Base-by-base conservation (phyloP, 2,888 invertebrate species). In the Sisyra terminalis region DNA sequence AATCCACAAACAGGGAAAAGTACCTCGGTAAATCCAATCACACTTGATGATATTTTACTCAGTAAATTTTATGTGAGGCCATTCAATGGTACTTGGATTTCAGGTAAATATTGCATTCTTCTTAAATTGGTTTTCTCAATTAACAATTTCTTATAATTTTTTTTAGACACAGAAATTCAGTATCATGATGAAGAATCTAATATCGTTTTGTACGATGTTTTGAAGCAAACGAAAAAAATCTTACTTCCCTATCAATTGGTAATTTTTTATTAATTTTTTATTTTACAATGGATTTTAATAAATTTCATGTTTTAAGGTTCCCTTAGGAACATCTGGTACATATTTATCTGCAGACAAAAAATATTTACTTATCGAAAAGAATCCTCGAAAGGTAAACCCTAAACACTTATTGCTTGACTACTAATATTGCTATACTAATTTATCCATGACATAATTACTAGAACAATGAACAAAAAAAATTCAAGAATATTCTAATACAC, bases 31-130 rank as follows among this genome's bases (percentile, higher is more conserved):
- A 24, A 24, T 7, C 24, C 24, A 7, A 65, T 78, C 50, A 68
- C 69, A 42, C 65, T 88, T 46, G 78, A 82, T 46, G 83, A 85
- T 51, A 69, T 86, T 50, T 69, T 88, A 13, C 67, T 66, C 30
- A 82, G 83, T 38, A 71, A 69, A 46, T 73, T 78, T 47, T 62
- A 71, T 10, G 68, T 84, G 0, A 67, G 68, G 46, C 65, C 72
- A 34, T 87, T 87, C 59, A 87, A 87, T 59, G 87, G 79, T 42
- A 75, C 79, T 38, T 89, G 88, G 87, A 67, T 83, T 44, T 73
- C 78, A 57, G 84, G 85, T 84, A 63, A 59, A 57, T 53, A 43
- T 44, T 42, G 13, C 44, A 44, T 31, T 30, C 35, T 38, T 13
- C 34, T 43, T 42, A 44, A 35, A 15, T 5, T 8, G 6, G 4